Conservation (phyloP, 2,113 vertebrate species). For the Clarias gariepinus region DNA sequence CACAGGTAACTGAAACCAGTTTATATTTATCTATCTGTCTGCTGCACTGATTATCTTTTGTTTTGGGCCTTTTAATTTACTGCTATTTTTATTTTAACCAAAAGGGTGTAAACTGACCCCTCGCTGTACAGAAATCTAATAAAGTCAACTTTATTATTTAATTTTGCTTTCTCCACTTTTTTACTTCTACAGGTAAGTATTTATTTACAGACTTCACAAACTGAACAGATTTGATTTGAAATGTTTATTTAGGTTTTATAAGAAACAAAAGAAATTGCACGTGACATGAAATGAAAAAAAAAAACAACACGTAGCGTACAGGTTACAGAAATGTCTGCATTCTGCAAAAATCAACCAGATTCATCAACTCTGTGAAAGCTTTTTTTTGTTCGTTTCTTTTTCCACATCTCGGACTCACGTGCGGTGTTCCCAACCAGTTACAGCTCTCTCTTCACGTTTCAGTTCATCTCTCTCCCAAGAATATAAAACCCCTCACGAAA, state of each 20-base stretch:
- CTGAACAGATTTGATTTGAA: constrained; percentile 46
- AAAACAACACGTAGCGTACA: constrained; percentile 25
- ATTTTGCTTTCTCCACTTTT: background rate
- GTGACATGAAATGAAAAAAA: constrained; percentile 53
- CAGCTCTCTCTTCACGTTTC: background rate
- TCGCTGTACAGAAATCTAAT: constrained; percentile 69
- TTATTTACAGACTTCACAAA: background rate
- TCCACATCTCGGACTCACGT: background rate
- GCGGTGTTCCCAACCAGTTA: background rate
- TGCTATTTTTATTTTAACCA: constrained; percentile 44
- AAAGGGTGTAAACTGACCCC: constrained; percentile 53
- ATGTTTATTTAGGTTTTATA: constrained; percentile 70
- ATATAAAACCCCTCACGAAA: background rate
- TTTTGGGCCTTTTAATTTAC: background rate
- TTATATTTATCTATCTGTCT: background rate
- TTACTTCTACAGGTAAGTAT: background rate
- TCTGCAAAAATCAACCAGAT: background rate
- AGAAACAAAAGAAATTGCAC: constrained; percentile 61
- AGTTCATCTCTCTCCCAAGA: background rate
- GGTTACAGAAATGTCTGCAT: constrained; percentile 50
- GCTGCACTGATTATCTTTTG: background rate
- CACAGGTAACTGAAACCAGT: background rate
- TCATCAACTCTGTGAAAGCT: background rate
- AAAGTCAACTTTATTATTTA: constrained; percentile 69
- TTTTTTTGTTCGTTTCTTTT: background rate